These are phyloP conservation scores for Anableps anableps DNA, from an alignment of 2,797 vertebrate species.

Conservation along the genomic window DNA sequence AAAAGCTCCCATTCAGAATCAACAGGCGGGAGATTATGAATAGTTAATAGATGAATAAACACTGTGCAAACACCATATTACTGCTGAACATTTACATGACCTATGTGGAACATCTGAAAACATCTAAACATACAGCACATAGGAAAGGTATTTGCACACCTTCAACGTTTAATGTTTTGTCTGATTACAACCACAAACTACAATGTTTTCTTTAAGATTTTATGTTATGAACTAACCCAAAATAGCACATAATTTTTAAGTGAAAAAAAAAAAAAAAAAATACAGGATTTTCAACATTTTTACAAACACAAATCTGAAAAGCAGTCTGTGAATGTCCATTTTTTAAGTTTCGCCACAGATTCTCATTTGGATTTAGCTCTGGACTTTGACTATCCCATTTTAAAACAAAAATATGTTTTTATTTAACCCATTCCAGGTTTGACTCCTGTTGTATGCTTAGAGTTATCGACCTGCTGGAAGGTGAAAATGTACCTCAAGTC, in stretches of 20 bases:
- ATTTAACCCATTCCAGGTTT: not conserved
- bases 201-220: not conserved
- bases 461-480: not conserved
- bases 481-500: not conserved
- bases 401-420: not conserved
- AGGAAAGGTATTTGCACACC: not conserved
- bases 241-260: not conserved
- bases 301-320: not conserved
- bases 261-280: not conserved
- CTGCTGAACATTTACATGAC: slow-evolving; percentile 15
- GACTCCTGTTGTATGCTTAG: not conserved
- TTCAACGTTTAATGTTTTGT: slow-evolving; percentile 1
- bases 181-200: not conserved
- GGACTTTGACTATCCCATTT: not conserved
- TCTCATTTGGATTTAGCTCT: not conserved
- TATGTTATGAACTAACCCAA: not conserved
- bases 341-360: not conserved
- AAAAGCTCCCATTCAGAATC: slow-evolving; percentile 32
- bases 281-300: not conserved
- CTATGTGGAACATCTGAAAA: not conserved
- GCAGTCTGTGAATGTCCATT: too few relatives aligned
- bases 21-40: slow-evolving; percentile 18
- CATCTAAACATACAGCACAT: not conserved
- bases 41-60: slow-evolving; percentile 14
- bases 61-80: not conserved